These are phyloP conservation scores for Drosophila nr. medialis DNA, from an alignment of 2,888 invertebrate genomes.

Conservation along the genomic window DNA sequence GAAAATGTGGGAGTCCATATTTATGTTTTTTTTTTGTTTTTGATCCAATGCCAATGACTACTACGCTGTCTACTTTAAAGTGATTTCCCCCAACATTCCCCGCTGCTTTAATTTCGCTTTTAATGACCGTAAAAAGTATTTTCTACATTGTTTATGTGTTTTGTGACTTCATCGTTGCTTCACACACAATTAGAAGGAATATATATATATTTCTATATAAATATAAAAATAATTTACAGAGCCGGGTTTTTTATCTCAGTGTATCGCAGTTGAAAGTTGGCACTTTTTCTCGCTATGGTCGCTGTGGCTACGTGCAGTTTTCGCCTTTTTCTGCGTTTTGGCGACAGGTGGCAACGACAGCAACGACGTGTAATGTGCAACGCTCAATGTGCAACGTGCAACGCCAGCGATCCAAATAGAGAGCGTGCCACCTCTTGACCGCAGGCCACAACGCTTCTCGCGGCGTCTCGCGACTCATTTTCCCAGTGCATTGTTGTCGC, in stretches of 20 bases:
- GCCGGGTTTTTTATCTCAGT: not conserved
- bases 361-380: conserved; percentile 22
- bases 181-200: not conserved
- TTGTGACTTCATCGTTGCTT: not conserved
- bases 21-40: not conserved
- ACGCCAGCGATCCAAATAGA: conserved; percentile 40
- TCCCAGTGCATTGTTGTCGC: conserved; percentile 43
- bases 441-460: conserved; percentile 30
- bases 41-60: not conserved
- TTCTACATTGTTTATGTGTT: not conserved
- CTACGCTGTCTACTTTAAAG: not conserved
- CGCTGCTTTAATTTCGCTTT: not conserved
- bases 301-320: conserved; percentile 55
- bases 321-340: conserved; percentile 38
- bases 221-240: not conserved
- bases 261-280: conserved; percentile 54
- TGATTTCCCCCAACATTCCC: not conserved
- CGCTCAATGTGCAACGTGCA: conserved; percentile 25
- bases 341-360: conserved; percentile 68
- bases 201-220: not conserved
- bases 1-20: not conserved
- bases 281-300: conserved; percentile 27
- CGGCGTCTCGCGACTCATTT: conserved; percentile 48
- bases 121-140: not conserved
- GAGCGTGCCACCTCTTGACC: conserved; percentile 62